phyloP scores from a whole-genome alignment of 1,140 invertebrate genomes.

The Cyclargus thomasi region DNA sequence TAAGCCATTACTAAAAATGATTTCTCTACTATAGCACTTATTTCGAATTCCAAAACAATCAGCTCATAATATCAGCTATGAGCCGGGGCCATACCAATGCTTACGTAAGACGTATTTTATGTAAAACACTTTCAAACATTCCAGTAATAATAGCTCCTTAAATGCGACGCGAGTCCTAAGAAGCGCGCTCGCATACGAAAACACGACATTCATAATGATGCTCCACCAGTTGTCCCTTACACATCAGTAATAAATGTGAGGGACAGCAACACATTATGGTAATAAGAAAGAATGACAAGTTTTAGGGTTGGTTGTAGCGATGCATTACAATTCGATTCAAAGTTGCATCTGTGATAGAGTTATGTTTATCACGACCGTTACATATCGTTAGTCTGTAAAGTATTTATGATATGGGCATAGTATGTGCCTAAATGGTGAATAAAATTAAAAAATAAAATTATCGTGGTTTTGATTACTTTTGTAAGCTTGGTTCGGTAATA shows the following conservation, averaged over 20 bases:
- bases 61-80: neutral
- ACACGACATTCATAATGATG: conserved; percentile 29
- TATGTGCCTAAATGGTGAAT: too few species aligned
- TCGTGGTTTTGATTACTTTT: too few species aligned
- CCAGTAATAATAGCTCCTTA: conserved; percentile 22
- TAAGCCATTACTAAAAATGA: too few species aligned
- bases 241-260: conserved; percentile 24
- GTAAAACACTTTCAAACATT: conserved; percentile 19
- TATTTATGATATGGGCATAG: too few species aligned
- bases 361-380: too few species aligned
- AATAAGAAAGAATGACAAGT: conserved; percentile 26
- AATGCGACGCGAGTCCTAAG: conserved; percentile 32
- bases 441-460: too few species aligned
- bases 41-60: neutral
- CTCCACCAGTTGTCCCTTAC: conserved; percentile 32
- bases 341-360: too few species aligned
- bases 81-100: neutral
- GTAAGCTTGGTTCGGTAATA: too few species aligned
- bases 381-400: too few species aligned
- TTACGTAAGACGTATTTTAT: conserved; percentile 18
- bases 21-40: too few species aligned
- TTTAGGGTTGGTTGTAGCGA: conserved; percentile 25
- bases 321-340: too few species aligned
- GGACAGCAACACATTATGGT: conserved; percentile 5
- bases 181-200: conserved; percentile 37